A percentile compares a stretch with the other conserved stretches of the same genome.
These are phyloP conservation scores for Neotoma lepida DNA, from an alignment of 2,113 vertebrate genomes.

Conservation along the genomic window DNA sequence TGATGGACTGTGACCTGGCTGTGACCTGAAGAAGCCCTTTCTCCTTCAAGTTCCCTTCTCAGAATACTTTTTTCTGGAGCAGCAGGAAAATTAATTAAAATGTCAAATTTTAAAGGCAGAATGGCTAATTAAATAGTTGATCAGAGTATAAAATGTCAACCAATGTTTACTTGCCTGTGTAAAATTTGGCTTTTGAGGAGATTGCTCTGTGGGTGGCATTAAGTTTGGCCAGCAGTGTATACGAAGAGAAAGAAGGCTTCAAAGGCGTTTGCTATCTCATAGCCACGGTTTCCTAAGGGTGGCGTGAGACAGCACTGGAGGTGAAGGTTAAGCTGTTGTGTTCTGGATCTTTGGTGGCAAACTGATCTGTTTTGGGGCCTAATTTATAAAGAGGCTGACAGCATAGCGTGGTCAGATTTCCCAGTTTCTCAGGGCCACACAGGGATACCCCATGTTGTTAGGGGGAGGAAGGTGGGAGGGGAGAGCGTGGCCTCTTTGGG, in stretches of 20 bases:
- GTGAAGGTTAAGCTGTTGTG: not conserved
- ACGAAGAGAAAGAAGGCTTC: not conserved
- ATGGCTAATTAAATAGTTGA: conserved; percentile 37
- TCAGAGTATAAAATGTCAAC: conserved; percentile 4
- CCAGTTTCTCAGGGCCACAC: not conserved
- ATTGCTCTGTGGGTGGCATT: not conserved
- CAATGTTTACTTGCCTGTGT: conserved; percentile 3
- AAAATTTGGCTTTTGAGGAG: not conserved
- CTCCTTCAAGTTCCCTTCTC: not conserved
- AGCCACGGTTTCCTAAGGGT: not conserved
- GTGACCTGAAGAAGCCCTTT: not conserved
- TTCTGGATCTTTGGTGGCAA: not conserved
- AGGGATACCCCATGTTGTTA: not conserved
- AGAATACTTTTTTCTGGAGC: not conserved
- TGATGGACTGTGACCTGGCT: too few species aligned
- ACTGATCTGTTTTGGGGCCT: not conserved
- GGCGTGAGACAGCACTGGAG: not conserved
- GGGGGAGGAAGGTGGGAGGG: not conserved
- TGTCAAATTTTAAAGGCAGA: not conserved
- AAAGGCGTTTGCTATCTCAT: not conserved
- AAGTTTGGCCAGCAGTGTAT: not conserved
- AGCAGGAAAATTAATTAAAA: not conserved
- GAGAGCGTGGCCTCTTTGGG: not conserved
- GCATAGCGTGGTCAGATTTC: not conserved
- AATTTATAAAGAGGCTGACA: not conserved